phyloP scores from a whole-genome alignment of 2,113 vertebrate species.

The Fregata magnificens region DNA sequence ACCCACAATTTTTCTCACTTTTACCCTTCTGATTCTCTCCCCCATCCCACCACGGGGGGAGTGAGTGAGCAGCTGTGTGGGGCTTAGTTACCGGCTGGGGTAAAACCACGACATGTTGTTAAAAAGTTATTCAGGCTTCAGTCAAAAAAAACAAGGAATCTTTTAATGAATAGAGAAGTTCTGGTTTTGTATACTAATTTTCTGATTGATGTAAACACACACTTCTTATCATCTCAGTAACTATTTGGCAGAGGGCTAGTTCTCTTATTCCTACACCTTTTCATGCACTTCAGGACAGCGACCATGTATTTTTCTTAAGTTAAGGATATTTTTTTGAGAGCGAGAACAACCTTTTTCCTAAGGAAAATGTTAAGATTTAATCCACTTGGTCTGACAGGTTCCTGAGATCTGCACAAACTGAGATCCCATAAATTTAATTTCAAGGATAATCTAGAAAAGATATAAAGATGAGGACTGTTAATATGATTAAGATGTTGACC shows the following conservation, averaged over 20 bases:
- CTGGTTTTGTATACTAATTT: background rate
- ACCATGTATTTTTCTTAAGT: background rate
- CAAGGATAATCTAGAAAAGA: background rate
- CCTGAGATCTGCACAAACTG: background rate
- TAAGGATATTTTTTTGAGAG: background rate
- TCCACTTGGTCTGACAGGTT: background rate
- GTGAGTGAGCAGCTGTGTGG: too few species aligned
- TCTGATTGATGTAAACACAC: background rate
- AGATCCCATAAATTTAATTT: background rate
- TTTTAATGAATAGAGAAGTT: background rate
- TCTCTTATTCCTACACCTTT: background rate
- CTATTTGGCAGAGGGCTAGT: background rate
- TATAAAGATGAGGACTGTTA: background rate
- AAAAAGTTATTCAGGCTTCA: background rate
- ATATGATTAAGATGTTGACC: background rate
- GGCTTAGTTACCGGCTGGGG: too few species aligned
- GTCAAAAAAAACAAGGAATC: background rate
- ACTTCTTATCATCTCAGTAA: background rate
- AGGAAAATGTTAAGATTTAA: background rate
- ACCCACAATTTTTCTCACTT: too few species aligned
- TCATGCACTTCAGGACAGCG: background rate
- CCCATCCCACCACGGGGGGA: too few species aligned
- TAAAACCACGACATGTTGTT: background rate
- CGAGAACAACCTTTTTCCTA: background rate
- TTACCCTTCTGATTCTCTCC: too few species aligned